These are phyloP conservation scores for Ectemnius lituratus DNA, from an alignment of 2,888 invertebrate genomes.

Conservation along the genomic window DNA sequence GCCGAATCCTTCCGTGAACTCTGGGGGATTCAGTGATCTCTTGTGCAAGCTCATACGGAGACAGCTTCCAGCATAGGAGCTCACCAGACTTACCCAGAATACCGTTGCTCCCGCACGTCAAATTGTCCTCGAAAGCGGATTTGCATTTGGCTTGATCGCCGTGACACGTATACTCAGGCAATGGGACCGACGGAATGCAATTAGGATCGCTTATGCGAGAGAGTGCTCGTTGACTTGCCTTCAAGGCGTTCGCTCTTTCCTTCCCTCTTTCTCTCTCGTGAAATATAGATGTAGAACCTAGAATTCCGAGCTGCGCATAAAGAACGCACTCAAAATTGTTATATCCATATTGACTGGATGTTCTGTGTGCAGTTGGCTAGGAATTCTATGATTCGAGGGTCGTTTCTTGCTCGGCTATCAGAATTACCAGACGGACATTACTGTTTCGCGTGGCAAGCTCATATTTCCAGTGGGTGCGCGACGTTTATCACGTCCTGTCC, in stretches of 20 bases:
- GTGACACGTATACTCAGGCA: slow-evolving; percentile 4
- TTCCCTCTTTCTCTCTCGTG: not conserved
- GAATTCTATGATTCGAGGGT: too few species aligned
- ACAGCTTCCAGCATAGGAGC: slow-evolving; percentile 7
- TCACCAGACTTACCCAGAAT: slow-evolving; percentile 4
- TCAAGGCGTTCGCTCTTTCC: not conserved
- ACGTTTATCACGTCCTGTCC: slow-evolving; percentile 57
- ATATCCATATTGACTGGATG: too few species aligned
- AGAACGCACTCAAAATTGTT: too few species aligned
- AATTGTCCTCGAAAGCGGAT: slow-evolving; percentile 28
- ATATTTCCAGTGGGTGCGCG: slow-evolving; percentile 43
- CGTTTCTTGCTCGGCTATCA: slow-evolving; percentile 30
- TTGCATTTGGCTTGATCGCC: slow-evolving; percentile 16
- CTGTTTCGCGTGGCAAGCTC: slow-evolving; percentile 41
- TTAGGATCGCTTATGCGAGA: not conserved
- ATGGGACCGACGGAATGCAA: not conserved
- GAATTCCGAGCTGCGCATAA: not conserved
- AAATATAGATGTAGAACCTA: not conserved
- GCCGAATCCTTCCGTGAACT: slow-evolving; percentile 35
- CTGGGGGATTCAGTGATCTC: slow-evolving; percentile 31
- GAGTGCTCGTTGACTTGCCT: not conserved
- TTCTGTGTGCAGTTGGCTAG: too few species aligned
- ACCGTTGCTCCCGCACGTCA: not conserved
- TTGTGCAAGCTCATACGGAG: slow-evolving; percentile 23
- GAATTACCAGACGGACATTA: slow-evolving; percentile 33